phyloP scores from a whole-genome alignment of 2,113 vertebrate species.

The Salvelinus fontinalis region DNA sequence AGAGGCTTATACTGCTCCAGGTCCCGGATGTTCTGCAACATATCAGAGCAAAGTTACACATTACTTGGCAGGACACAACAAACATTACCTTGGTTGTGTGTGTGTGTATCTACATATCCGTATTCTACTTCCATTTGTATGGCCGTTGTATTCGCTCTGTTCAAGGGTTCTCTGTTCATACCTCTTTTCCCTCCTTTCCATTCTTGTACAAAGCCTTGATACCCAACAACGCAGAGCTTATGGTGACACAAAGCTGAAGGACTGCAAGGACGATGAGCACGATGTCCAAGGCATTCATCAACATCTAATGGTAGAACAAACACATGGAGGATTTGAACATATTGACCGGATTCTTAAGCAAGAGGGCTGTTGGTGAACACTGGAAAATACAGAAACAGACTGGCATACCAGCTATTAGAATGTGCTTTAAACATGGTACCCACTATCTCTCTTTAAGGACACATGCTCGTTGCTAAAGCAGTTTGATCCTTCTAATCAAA shows the following conservation, averaged over 20 bases:
- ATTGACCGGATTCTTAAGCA: not conserved
- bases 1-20: conserved; percentile 46
- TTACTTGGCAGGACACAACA: not conserved
- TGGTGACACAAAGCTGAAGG: conserved; percentile 58
- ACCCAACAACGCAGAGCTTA: conserved; percentile 54
- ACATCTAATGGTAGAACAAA: conserved; percentile 33
- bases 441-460: not conserved
- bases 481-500: no score
- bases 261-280: conserved; percentile 52
- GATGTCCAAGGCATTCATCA: not conserved
- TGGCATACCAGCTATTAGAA: not conserved
- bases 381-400: not conserved
- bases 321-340: not conserved
- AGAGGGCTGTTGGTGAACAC: not conserved
- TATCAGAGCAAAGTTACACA: not conserved
- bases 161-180: conserved; percentile 2
- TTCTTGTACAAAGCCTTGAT: conserved; percentile 52
- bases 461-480: no score
- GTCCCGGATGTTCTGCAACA: conserved; percentile 27
- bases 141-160: not conserved
- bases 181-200: conserved; percentile 20
- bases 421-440: no score
- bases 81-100: not conserved
- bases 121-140: no score
- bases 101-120: no score